Base-by-base conservation (phyloP, 2,888 invertebrate species). In the Tetramorium bicarinatum region DNA sequence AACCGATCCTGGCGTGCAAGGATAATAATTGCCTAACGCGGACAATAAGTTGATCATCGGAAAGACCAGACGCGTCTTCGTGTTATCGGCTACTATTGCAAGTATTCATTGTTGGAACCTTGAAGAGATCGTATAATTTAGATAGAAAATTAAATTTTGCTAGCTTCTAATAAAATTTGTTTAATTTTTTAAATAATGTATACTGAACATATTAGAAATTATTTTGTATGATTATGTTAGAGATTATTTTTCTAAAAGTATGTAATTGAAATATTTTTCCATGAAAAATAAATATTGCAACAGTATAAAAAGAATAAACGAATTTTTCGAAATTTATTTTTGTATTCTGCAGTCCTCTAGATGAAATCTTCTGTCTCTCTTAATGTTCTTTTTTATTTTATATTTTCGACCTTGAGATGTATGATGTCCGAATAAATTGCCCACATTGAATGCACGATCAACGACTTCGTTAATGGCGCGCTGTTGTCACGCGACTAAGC, bases 401-500 rank as follows among this genome's bases (percentile, higher is more conserved):
- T 11, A 13, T 9, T 49, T 64, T 61, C 11, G 15, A 15, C 62
- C 21, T 62, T 76, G 49, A 64, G 21, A 49, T 9, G 13, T 38
- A 38, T 49, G 21, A 62, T 72, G 41, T 7, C 29, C 72, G 4
- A 74, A 38, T 34, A 9, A 61, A 47, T 34, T 44, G 25, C 44
- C 29, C 15, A 47, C 71, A 59, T 56, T 52, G 41, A 34, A 79
- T 41, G 56, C 1, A 49, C 67, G 41, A 71, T 47, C 62, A 69
- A 85, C 71, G 66, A 82, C 72, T 85, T 82, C 44, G 71, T 83
- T 83, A 83, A 85, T 83, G 82, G 44, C 15, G 13, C 54, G 38
- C 21, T 77, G 61, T 83, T 59, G 69, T 82, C 61, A 25, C 52
- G 34, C 47, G 81, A 81, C 67, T 81, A 75, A 84, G 59, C 74